Conservation (phyloP, 2,797 vertebrate species). For the Xiphorhynchus erythropygius region DNA sequence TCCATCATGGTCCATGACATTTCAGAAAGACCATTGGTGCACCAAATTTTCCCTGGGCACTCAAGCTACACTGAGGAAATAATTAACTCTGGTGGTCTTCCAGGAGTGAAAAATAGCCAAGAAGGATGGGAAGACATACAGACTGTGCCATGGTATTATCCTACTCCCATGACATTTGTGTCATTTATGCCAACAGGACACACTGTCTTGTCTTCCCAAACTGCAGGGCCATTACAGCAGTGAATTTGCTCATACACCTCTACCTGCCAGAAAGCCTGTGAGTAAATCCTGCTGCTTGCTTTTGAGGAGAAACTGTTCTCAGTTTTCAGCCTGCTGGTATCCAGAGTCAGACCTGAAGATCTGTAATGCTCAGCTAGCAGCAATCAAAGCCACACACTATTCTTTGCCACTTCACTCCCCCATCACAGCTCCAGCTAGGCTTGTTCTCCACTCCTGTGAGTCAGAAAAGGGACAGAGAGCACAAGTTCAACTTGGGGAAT, state of each 20-base stretch:
- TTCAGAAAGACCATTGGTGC: not conserved
- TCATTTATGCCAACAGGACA: not conserved
- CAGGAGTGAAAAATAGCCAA: not conserved
- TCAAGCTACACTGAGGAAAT: not conserved
- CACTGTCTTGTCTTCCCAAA: not conserved
- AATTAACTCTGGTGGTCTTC: not conserved
- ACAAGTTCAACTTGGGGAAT: not conserved
- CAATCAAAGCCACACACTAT: conserved; percentile 23
- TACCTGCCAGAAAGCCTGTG: not conserved
- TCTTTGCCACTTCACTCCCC: conserved; percentile 34
- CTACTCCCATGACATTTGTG: not conserved
- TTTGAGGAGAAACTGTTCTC: not conserved
- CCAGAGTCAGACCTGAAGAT: not conserved
- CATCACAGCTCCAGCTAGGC: not conserved
- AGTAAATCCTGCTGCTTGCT: not conserved
- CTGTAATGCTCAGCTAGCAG: not conserved
- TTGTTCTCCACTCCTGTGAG: conserved; percentile 16
- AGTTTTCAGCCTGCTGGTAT: not conserved
- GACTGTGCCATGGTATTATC: not conserved
- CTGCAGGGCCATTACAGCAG: not conserved
- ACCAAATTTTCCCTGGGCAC: not conserved
- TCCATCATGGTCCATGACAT: not conserved
- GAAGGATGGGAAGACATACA: not conserved
- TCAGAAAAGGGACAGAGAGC: conserved; percentile 40
- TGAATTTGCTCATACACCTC: not conserved